Evolutionary conservation across 2,888 invertebrate species (phyloP).

Genomic region (Bembecia ichneumoniformis): DNA sequence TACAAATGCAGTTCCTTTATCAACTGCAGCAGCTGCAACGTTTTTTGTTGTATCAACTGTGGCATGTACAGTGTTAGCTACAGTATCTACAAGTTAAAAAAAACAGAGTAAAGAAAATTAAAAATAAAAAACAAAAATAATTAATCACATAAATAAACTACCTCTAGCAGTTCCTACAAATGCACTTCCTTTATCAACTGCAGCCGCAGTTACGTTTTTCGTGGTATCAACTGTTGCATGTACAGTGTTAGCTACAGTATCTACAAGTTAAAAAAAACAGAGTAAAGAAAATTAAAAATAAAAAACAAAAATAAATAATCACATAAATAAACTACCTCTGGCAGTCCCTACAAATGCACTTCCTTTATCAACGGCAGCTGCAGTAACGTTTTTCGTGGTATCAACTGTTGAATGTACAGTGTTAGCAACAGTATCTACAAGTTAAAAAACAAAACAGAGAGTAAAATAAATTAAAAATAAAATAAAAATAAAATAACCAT

Average conservation of each 20-base stretch:
- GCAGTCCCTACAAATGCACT: conserved; percentile 23
- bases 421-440: conserved; percentile 31
- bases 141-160: conserved; percentile 3
- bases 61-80: conserved; percentile 28
- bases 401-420: conserved; percentile 29
- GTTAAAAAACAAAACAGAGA: conserved; percentile 1
- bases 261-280: conserved; percentile 13
- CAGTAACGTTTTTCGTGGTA: conserved; percentile 31
- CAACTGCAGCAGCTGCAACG: conserved; percentile 31
- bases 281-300: not conserved
- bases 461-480: not conserved
- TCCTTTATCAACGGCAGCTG: conserved; percentile 33
- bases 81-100: conserved; percentile 24
- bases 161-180: conserved; percentile 28
- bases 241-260: conserved; percentile 27
- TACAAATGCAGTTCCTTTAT: conserved; percentile 29
- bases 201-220: conserved; percentile 31
- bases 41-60: conserved; percentile 46
- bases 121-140: not conserved
- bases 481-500: not conserved
- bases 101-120: not conserved
- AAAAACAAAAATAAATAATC: not conserved
- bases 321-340: conserved; percentile 21
- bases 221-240: conserved; percentile 31
- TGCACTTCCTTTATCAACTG: conserved; percentile 29